Evolutionary conservation across 2,113 vertebrate genomes (phyloP).

Genomic region (Uria aalge): DNA sequence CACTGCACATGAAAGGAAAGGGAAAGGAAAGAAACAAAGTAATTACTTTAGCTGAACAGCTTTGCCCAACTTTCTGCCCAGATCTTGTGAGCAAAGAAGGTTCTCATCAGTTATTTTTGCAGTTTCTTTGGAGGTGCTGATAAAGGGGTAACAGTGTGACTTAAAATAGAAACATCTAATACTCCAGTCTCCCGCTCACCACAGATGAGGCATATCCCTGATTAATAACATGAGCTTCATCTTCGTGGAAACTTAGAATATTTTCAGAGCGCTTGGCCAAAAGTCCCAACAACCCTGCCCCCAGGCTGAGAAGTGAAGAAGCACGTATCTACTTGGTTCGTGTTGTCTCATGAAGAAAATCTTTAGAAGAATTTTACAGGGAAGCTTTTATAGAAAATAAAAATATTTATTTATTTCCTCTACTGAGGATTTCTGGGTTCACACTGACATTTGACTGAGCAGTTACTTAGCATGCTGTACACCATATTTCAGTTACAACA

Average conservation of each 20-base stretch:
- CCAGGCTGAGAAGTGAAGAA: neutral
- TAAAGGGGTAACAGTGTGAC: neutral
- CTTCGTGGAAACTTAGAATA: neutral
- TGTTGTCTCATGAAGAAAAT: neutral
- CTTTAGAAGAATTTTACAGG: constrained; percentile 51
- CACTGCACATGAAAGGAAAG: neutral
- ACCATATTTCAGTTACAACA: constrained; percentile 18
- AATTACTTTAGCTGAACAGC: neutral
- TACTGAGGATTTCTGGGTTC: constrained; percentile 4
- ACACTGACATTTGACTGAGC: constrained; percentile 2
- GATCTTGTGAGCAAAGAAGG: neutral
- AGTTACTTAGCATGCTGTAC: constrained; percentile 8
- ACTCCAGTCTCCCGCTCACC: neutral
- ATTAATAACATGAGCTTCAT: neutral
- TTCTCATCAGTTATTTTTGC: neutral
- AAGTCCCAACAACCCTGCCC: neutral
- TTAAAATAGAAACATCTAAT: neutral
- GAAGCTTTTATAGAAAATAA: constrained; percentile 46
- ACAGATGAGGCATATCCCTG: neutral
- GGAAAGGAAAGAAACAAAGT: neutral
- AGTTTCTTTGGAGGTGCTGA: neutral
- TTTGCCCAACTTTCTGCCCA: neutral
- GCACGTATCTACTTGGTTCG: neutral
- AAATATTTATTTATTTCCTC: constrained; percentile 49
- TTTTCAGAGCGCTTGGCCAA: neutral